phyloP scores from a whole-genome alignment of 2,113 vertebrate species.

The Cheilinus undulatus region DNA sequence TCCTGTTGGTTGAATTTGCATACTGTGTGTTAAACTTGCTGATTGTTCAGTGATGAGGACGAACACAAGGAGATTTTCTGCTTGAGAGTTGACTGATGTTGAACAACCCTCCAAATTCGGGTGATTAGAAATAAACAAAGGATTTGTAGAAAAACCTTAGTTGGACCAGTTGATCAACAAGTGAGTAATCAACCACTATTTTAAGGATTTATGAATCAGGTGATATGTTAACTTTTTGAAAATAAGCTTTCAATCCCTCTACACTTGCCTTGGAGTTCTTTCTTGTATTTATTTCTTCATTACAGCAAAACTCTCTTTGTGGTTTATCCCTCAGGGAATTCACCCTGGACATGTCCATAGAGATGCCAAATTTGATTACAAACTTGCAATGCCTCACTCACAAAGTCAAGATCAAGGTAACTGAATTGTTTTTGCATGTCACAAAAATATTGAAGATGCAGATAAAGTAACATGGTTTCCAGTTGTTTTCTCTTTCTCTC shows the following conservation, averaged over 20 bases:
- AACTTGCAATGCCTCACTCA: conserved; percentile 82
- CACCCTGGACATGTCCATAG: conserved; percentile 83
- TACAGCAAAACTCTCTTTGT: neutral
- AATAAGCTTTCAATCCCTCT: neutral
- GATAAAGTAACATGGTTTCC: too few species aligned
- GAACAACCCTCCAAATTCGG: too few species aligned
- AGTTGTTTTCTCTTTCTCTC: neutral
- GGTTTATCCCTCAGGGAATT: conserved; percentile 76
- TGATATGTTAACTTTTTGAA: neutral
- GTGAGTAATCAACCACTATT: neutral
- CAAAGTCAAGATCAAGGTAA: conserved; percentile 86
- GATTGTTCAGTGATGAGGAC: too few species aligned
- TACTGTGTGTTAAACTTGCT: too few species aligned
- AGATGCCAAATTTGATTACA: conserved; percentile 86
- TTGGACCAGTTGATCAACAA: too few species aligned
- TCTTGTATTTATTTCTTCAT: too few species aligned
- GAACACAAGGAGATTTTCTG: too few species aligned
- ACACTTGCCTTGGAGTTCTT: neutral
- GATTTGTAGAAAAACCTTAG: too few species aligned
- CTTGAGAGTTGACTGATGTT: too few species aligned
- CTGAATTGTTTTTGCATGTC: neutral
- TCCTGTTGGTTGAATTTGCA: too few species aligned
- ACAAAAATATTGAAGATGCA: neutral
- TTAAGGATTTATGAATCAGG: neutral
- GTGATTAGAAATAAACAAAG: too few species aligned